Conservation (phyloP, 2,797 vertebrate species). For the Acanthornis magna region DNA sequence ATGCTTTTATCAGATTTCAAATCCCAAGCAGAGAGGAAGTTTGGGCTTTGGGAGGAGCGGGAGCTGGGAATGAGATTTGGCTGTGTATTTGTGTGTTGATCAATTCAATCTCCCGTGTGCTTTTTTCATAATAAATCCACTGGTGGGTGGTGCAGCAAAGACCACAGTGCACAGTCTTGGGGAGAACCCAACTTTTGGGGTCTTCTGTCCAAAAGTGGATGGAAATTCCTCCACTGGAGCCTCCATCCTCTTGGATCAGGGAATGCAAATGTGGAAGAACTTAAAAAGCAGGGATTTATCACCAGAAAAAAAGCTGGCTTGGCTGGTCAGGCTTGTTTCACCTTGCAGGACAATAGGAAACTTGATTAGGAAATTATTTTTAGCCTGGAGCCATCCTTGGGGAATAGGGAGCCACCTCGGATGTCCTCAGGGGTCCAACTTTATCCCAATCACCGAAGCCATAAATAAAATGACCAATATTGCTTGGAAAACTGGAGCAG, state of each 20-base stretch:
- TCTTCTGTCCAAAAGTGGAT: background rate
- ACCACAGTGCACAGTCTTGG: background rate
- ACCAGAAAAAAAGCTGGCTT: background rate
- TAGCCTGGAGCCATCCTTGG: background rate
- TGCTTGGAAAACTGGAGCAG: background rate
- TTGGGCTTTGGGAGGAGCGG: background rate
- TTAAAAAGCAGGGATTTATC: background rate
- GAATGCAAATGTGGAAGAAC: fast-evolving
- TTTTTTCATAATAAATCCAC: background rate
- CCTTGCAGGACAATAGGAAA: background rate
- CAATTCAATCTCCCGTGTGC: background rate
- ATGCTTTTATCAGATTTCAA: background rate
- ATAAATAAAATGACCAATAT: background rate
- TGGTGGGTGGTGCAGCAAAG: background rate
- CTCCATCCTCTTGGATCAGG: background rate
- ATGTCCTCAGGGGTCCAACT: background rate
- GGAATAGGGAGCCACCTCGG: fast-evolving
- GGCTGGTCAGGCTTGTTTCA: background rate
- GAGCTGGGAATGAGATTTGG: background rate
- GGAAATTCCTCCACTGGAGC: background rate
- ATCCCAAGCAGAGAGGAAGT: background rate
- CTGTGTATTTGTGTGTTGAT: background rate
- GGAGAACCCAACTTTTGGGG: background rate
- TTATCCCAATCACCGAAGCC: background rate
- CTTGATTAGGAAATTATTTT: background rate